Evolutionary conservation across 2,113 vertebrate species (phyloP).

Genomic region (Rhadina sibilatrix): DNA sequence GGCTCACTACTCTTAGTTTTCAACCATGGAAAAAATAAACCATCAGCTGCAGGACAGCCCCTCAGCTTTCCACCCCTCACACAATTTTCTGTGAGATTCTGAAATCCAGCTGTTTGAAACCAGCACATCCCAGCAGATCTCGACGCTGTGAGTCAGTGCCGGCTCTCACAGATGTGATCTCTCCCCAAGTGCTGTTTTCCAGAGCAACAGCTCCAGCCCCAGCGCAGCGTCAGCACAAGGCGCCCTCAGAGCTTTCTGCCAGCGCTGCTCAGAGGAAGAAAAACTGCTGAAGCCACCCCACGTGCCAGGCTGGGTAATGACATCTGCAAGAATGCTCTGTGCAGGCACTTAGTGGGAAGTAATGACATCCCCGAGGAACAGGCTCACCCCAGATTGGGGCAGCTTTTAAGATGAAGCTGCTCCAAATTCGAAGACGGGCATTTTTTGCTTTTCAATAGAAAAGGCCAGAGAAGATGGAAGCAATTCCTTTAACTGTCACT

Average conservation of each 20-base stretch:
- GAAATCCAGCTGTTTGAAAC: background rate
- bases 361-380: background rate
- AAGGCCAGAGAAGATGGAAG: background rate
- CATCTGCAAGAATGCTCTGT: background rate
- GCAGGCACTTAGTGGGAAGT: background rate
- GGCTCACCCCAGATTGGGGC: background rate
- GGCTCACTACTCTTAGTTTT: background rate
- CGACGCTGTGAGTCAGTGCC: background rate
- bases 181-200: slow-evolving; percentile 7
- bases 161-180: background rate
- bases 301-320: background rate
- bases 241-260: background rate
- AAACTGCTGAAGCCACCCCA: background rate
- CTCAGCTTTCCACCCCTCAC: background rate
- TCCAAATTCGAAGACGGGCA: background rate
- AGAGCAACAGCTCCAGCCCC: background rate
- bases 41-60: background rate
- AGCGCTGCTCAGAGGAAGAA: background rate
- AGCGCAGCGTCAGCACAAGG: background rate
- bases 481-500: background rate
- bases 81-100: background rate
- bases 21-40: background rate
- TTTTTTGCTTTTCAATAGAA: background rate
- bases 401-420: background rate
- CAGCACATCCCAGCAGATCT: slow-evolving; percentile 1